phyloP scores from a whole-genome alignment of 2,797 vertebrate genomes.

The Sardinella longiceps region DNA sequence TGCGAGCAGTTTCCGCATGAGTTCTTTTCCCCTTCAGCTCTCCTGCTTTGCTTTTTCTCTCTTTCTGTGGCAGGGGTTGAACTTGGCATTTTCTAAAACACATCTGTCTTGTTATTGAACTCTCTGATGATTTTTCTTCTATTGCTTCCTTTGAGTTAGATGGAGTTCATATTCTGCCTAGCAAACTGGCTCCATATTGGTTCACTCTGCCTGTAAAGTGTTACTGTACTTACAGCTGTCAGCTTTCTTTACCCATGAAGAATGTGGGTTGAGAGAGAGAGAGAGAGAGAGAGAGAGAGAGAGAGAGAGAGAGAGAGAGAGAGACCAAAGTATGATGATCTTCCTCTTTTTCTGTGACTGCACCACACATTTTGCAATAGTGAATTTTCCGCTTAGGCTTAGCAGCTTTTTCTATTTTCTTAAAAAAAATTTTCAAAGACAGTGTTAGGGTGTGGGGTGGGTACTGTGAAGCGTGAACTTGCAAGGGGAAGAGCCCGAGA shows the following conservation, averaged over 20 bases:
- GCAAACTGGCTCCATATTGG: neutral
- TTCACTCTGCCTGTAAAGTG: neutral
- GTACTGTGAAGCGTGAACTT: neutral
- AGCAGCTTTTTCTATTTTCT: neutral
- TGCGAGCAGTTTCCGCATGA: neutral
- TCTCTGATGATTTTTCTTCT: neutral
- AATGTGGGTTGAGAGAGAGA: neutral
- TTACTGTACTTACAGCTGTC: neutral
- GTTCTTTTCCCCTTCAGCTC: neutral
- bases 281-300: constrained; percentile 32
- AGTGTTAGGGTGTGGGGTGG: neutral
- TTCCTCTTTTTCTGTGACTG: constrained; percentile 56
- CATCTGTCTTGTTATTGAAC: neutral
- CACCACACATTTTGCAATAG: constrained; percentile 53
- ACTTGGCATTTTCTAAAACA: neutral
- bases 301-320: neutral
- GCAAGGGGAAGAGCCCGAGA: neutral
- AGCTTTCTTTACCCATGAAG: constrained; percentile 31
- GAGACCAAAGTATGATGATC: constrained; percentile 20
- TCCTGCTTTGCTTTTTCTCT: neutral
- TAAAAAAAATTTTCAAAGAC: neutral
- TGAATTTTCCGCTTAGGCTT: constrained; percentile 52
- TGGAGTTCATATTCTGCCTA: neutral
- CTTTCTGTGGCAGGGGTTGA: neutral
- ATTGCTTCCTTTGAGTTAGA: neutral